phyloP scores from a whole-genome alignment of 2,888 invertebrate species.

The Brachypalpus laphriformis region DNA sequence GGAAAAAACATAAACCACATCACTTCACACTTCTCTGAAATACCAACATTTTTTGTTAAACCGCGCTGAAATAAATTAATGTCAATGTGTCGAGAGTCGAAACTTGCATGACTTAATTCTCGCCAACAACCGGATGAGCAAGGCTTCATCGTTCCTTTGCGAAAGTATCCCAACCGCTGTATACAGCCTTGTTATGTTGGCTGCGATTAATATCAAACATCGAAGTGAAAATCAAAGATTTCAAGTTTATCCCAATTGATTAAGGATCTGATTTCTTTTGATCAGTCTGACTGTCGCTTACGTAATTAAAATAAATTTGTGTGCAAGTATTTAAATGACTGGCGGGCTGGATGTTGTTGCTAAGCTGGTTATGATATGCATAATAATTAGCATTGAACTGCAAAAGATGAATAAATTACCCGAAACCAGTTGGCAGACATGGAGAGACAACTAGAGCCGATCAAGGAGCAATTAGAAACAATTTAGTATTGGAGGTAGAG shows the following conservation, averaged over 20 bases:
- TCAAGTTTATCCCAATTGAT: conserved; percentile 3
- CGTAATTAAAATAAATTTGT: background rate
- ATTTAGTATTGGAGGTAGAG: conserved; percentile 34
- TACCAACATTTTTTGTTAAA: background rate
- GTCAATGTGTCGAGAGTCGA: background rate
- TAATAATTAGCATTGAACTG: conserved; percentile 54
- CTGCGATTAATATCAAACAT: background rate
- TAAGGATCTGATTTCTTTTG: background rate
- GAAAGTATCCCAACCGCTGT: background rate
- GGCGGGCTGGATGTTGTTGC: conserved; percentile 9
- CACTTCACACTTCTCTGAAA: background rate
- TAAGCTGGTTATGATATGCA: conserved; percentile 57
- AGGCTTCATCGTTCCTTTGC: background rate
- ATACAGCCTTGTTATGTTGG: background rate
- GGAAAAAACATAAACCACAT: too few relatives aligned
- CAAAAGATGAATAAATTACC: conserved; percentile 51
- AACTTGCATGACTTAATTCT: conserved; percentile 11
- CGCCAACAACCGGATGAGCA: conserved; percentile 18
- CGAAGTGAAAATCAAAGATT: background rate
- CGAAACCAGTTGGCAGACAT: conserved; percentile 40
- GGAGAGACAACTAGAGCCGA: conserved; percentile 3
- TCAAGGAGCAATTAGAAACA: conserved; percentile 56
- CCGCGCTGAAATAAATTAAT: background rate
- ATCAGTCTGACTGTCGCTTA: background rate
- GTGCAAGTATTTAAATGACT: conserved; percentile 14